Base-by-base conservation (phyloP, 2,888 invertebrate genomes). In the Lutraria lutraria region DNA sequence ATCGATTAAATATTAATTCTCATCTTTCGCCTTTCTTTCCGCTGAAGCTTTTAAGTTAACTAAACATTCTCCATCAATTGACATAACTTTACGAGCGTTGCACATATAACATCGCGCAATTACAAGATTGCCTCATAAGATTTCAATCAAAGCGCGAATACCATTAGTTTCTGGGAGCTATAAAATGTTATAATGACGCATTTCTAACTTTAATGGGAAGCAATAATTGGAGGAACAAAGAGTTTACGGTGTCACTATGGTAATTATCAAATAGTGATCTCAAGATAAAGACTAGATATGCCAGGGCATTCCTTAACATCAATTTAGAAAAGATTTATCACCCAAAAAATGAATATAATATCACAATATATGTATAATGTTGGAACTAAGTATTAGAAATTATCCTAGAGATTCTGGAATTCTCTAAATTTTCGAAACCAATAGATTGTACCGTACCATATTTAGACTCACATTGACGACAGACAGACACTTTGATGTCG, bases 121-220 rank as follows among this genome's bases (percentile, higher is more conserved):
- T 25, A 68, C 25, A n/a, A 68, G 63, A 68, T 12, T 68, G 4
- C 25, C 25, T 25, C n/a, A 25, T 25, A 68, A 68, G 25, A 68
- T 21, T 68, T 68, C 25, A 68, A 68, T 68, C 63, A 68, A 68
- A n/a, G 63, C 63, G n/a, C 63, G 63, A 68, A 68, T n/a, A 25
- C 25, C 63, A 68, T 68, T 68, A 25, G 63, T 68, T 68, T 68
- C 63, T 68, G 25, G 25, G 63, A 68, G 25, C 12, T 25, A 68
- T 68, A 68, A 68, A 68, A 68, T 25, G 63, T n/a, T 68, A 68
- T 68, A 68, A 68, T 60, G 60, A 60, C 60, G 60, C 60, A 60
- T 68, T 68, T 68, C 63, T 68, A 68, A 25, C 63, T 68, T 68
- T 68, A 68, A 68, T 25, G n/a, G 63, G 63, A 10, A 68, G 25